These are phyloP conservation scores for Lithophane ornitopus DNA, from an alignment of 2,888 invertebrate genomes.

Conservation along the genomic window DNA sequence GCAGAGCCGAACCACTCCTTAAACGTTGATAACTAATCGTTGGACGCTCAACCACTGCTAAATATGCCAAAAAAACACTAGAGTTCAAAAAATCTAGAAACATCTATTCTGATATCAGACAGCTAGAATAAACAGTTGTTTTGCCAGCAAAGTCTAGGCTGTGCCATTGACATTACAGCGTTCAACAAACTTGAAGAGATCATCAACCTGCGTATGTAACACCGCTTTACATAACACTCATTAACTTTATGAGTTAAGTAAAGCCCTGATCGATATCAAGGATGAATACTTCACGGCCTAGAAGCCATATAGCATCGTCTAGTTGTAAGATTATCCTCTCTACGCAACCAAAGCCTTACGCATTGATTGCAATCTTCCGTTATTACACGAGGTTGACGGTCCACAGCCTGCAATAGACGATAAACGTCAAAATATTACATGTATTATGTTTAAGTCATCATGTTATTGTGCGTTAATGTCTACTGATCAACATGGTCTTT, in stretches of 20 bases:
- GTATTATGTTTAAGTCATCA: conserved; percentile 6
- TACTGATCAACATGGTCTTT: neutral
- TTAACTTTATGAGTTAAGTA: conserved; percentile 40
- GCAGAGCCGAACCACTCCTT: too few species aligned
- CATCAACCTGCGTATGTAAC: conserved; percentile 47
- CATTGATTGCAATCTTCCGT: conserved; percentile 48
- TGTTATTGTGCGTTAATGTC: neutral
- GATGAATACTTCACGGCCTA: conserved; percentile 37
- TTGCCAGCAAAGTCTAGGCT: conserved; percentile 40
- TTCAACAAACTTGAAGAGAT: conserved; percentile 55
- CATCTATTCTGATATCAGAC: conserved; percentile 22
- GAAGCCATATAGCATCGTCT: conserved; percentile 37
- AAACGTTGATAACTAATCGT: too few species aligned
- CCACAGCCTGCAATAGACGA: neutral
- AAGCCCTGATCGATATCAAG: conserved; percentile 56
- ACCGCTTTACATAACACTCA: conserved; percentile 41
- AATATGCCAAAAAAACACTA: conserved; percentile 16
- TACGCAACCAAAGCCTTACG: conserved; percentile 25
- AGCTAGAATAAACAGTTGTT: conserved; percentile 46
- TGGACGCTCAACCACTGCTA: neutral
- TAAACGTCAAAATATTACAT: neutral
- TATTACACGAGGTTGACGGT: conserved; percentile 27
- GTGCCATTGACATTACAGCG: conserved; percentile 52
- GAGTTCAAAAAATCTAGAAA: neutral
- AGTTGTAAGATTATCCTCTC: conserved; percentile 37